phyloP scores from a whole-genome alignment of 2,113 vertebrate genomes.

The Oncorhynchus mykiss region DNA sequence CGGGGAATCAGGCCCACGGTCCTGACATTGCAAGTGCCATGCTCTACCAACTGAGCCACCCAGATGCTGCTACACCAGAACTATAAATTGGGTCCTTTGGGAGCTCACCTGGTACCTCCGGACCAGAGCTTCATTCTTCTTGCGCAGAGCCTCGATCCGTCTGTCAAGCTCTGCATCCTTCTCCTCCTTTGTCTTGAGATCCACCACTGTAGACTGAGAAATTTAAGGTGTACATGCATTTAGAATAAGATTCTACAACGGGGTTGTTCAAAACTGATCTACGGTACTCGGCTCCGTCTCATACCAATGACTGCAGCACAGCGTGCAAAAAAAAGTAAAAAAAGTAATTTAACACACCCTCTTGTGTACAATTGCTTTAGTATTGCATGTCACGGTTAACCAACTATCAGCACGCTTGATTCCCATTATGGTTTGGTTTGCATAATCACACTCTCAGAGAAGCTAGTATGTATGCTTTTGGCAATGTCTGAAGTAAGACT shows the following conservation, averaged over 20 bases:
- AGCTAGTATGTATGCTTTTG: too few relatives aligned
- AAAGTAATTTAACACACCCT: too few relatives aligned
- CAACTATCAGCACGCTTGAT: background rate
- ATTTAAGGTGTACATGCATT: constrained; percentile 28
- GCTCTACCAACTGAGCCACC: background rate
- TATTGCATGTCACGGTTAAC: too few relatives aligned
- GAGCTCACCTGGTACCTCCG: constrained; percentile 81
- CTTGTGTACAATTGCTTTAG: too few relatives aligned
- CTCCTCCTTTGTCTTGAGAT: constrained; percentile 88
- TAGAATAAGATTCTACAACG: background rate
- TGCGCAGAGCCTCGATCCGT: constrained; percentile 86
- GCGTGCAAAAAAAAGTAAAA: background rate
- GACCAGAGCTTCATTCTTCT: constrained; percentile 89
- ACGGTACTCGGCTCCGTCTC: too few relatives aligned
- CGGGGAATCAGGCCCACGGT: too few relatives aligned
- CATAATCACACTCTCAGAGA: background rate
- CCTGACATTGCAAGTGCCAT: too few relatives aligned
- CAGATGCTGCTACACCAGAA: too few relatives aligned
- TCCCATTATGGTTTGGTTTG: background rate
- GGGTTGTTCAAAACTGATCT: too few relatives aligned
- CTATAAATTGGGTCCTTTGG: background rate
- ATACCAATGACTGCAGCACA: background rate
- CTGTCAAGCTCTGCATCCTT: constrained; percentile 89
- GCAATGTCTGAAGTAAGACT: too few relatives aligned
- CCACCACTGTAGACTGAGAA: constrained; percentile 74